Base-by-base conservation (phyloP, 1,140 invertebrate genomes). In the Drosophila asahinai region DNA sequence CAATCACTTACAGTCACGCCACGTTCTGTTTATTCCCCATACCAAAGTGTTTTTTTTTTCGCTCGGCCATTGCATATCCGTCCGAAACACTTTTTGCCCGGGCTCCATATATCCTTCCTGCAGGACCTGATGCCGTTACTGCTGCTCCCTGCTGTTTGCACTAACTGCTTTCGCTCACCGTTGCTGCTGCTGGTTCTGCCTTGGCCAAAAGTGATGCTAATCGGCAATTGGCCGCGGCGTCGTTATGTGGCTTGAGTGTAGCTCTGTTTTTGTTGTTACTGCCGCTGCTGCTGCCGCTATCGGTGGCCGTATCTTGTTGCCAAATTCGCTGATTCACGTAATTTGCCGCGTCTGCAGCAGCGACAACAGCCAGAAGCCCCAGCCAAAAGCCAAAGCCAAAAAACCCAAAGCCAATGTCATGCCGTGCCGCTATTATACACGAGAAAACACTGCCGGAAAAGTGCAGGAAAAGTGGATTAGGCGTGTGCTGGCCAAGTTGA, bases 221-320 rank as follows among this genome's bases (percentile, higher is more conserved):
- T 87, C 81, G 86, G 78, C 83, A 86, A 83, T 87, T 86, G 83
- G 83, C 83, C 77, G 70, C 76, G 76, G 59, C 84, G 48, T 55
- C 72, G 67, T 72, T 83, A 83, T 84, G 81, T 58, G 81, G 72
- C 60, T 57, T 62, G 52, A 61, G 30, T 65, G 67, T 36, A 49
- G 43, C 30, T 17, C 25, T 49, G 65, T 58, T 63, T 72, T 80
- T 64, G 60, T 75, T 65, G 17, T 52, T 78, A 36, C 15, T 67
- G 47, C 27, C 52, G 71, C 22, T 55, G 36, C 60, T 70, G 51
- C 49, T 68, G 60, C 43, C 36, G 47, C 25, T 80, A 66, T 67
- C 65, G 73, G 57, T 79, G 75, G 76, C 47, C 77, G 77, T 72
- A 79, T 80, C 76, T 79, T 79, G 57, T 73, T 81, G 81, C 74